A percentile compares a stretch with the other conserved stretches of the same genome.
phyloP scores from a whole-genome alignment of 2,888 invertebrate species.

The Cabera pusaria region DNA sequence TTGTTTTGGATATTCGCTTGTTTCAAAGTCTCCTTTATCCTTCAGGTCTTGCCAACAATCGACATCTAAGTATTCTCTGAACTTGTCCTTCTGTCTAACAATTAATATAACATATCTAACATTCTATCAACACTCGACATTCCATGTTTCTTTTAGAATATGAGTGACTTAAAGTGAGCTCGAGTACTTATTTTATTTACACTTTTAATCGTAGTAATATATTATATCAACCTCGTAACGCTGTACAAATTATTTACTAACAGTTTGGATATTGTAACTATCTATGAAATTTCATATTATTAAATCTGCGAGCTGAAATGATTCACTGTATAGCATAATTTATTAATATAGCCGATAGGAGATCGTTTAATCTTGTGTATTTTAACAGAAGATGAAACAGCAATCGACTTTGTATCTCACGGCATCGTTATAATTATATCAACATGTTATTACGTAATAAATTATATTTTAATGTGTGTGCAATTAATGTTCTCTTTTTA shows the following conservation, averaged over 20 bases:
- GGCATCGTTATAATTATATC: slow-evolving; percentile 19
- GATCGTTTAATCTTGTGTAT: slow-evolving; percentile 17
- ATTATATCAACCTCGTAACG: slow-evolving; percentile 27
- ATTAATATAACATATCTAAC: slow-evolving; percentile 38
- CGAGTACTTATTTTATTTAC: slow-evolving; percentile 69
- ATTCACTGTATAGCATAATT: slow-evolving; percentile 48
- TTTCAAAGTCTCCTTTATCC: slow-evolving; percentile 22
- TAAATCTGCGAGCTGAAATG: slow-evolving; percentile 41
- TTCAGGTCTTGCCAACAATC: slow-evolving; percentile 28
- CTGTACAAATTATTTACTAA: slow-evolving; percentile 28
- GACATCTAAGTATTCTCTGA: too few species aligned
- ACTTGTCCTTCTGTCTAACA: slow-evolving; percentile 21
- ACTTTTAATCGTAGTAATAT: slow-evolving; percentile 31
- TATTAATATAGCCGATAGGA: slow-evolving; percentile 38
- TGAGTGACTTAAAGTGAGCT: slow-evolving; percentile 81
- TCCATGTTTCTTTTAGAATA: slow-evolving; percentile 60
- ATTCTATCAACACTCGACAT: slow-evolving; percentile 65
- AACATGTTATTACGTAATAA: slow-evolving; percentile 53
- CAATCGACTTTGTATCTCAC: slow-evolving; percentile 15
- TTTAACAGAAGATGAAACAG: slow-evolving; percentile 5
- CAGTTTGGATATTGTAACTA: slow-evolving; percentile 26
- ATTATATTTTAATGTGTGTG: slow-evolving; percentile 65
- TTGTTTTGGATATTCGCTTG: slow-evolving; percentile 10
- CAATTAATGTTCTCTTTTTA: slow-evolving; percentile 74
- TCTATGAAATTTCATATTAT: slow-evolving; percentile 33